A percentile compares a stretch with the other conserved stretches of the same genome.
phyloP scores from a whole-genome alignment of 2,113 vertebrate species.

The Elephas maximus region DNA sequence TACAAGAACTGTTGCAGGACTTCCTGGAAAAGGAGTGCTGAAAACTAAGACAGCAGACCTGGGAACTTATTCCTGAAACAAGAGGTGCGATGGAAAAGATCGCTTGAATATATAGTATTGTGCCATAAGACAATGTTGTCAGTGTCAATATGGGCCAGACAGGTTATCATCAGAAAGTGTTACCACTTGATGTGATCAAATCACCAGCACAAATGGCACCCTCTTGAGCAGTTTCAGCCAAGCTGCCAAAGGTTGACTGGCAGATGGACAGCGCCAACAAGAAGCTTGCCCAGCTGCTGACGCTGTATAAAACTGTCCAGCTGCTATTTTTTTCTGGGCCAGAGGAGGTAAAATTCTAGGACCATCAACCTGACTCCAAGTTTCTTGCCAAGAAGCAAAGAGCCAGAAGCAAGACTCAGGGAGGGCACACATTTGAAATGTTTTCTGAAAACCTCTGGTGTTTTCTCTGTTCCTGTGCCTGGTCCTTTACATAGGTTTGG shows the following conservation, averaged over 20 bases:
- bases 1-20: background rate
- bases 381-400: slow-evolving; percentile 56
- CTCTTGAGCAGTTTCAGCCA: slow-evolving; percentile 54
- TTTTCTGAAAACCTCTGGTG: background rate
- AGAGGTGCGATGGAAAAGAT: slow-evolving; percentile 1
- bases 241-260: slow-evolving; percentile 65
- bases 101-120: slow-evolving; percentile 15
- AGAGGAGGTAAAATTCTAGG: slow-evolving; percentile 43
- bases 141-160: background rate
- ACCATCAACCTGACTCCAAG: background rate
- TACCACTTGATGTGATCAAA: slow-evolving; percentile 56
- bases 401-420: background rate
- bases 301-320: slow-evolving; percentile 51
- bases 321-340: slow-evolving; percentile 41
- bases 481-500: background rate
- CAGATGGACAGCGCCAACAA: slow-evolving; percentile 56
- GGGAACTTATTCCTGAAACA: slow-evolving; percentile 11
- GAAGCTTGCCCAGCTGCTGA: slow-evolving; percentile 64
- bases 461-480: background rate
- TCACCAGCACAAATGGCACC: slow-evolving; percentile 66
- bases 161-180: slow-evolving; percentile 50
- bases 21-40: background rate
- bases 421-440: background rate
- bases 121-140: background rate
- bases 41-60: background rate